Evolutionary conservation across 2,113 vertebrate genomes (phyloP), one percentile per base, ranked within the genome.

Genomic region (Piaya cayana): DNA sequence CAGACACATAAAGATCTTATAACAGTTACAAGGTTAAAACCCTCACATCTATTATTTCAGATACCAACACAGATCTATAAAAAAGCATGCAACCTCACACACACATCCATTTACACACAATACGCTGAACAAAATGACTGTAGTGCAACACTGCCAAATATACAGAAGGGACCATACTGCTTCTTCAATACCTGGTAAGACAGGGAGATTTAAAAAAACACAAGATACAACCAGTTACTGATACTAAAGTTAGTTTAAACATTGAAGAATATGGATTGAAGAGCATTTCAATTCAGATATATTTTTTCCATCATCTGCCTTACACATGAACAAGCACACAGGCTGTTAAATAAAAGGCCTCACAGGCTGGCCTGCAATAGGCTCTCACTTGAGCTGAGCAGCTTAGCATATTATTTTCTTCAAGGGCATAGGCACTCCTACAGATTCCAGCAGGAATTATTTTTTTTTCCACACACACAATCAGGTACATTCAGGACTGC

Each of bases 1-100:
- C 97, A 98, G 96, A 98, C 97, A 98, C 96, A 98, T 96, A 98
- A 96, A 98, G 97, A 98, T 92, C 97, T 97, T 82, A 15, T 95
- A 92, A 98, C 90, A 96, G 96, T 96, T 97, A 97, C 96, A 95
- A 94, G 65, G 96, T 97, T 96, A 96, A 94, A 97, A 83, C 76
- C 85, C 90, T 95, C 16, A 12, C 90, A 93, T 91, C 90, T 74
- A 82, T 97, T 95, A 97, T 69, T 87, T 45, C 88, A 97, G 49
- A 29, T 58, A 95, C 77, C 88, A 49, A 9, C 70, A 86, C 49
- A 36, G 15, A 34, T 16, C 74, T 75, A 12, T 22, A 45, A 7
- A 7, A 5, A 50, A 84, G 45, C 14, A 0, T 5, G 42, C 82
- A 29, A 0, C 1, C 76, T 25, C 15, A 49, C 49, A 65, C 69